These are phyloP conservation scores for Pinna nobilis DNA, from an alignment of 1,140 invertebrate species.

Conservation along the genomic window DNA sequence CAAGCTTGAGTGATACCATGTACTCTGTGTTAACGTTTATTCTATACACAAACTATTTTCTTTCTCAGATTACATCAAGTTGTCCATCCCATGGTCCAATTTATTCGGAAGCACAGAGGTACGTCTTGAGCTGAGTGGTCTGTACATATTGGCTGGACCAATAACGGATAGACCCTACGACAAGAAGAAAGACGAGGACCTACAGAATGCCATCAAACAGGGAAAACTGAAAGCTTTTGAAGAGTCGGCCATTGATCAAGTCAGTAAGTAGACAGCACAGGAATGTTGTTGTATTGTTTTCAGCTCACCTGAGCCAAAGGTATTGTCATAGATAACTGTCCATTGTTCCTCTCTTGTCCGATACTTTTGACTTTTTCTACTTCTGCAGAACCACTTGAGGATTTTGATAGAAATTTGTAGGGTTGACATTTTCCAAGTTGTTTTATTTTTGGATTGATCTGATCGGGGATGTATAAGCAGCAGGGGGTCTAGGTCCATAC, in stretches of 20 bases:
- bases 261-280: conserved; percentile 61
- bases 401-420: no score
- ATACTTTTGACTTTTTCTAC: no score
- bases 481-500: no score
- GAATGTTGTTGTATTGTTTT: no score
- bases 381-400: no score
- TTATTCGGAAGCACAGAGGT: conserved; percentile 82
- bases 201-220: conserved; percentile 82
- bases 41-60: neutral
- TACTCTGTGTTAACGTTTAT: neutral
- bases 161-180: conserved; percentile 82
- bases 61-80: conserved; percentile 78
- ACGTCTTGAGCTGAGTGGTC: conserved; percentile 80
- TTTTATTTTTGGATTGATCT: no score
- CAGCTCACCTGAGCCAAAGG: no score
- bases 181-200: conserved; percentile 83
- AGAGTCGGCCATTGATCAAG: conserved; percentile 47
- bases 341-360: no score
- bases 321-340: no score
- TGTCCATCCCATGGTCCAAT: conserved; percentile 87
- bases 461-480: no score
- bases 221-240: conserved; percentile 56
- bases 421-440: no score
- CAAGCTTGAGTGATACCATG: no score
- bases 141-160: conserved; percentile 85